These are phyloP conservation scores for Thamnaconus septentrionalis DNA, from an alignment of 2,113 vertebrate species.

Conservation along the genomic window DNA sequence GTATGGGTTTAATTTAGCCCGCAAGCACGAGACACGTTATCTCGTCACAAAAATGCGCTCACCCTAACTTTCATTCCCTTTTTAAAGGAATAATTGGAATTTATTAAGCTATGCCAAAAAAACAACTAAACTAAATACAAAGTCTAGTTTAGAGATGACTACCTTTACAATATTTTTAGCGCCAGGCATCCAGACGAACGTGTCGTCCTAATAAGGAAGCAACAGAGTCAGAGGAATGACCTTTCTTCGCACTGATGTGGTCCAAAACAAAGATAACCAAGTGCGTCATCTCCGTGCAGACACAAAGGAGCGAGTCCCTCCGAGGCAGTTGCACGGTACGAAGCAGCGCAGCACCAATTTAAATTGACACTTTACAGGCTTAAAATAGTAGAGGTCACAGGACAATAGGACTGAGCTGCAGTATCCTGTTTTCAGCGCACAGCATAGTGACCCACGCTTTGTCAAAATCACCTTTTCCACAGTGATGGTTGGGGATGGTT, in stretches of 20 bases:
- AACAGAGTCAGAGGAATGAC: conserved; percentile 28
- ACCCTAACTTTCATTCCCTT: background rate
- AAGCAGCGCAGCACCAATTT: conserved; percentile 39
- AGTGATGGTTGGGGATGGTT: too few relatives aligned
- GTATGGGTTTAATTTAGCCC: conserved; percentile 24
- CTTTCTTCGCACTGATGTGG: conserved; percentile 46
- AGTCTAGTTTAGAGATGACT: background rate
- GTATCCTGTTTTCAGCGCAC: conserved; percentile 62
- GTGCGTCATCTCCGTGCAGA: conserved; percentile 44
- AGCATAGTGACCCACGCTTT: conserved; percentile 24
- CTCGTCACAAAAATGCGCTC: background rate
- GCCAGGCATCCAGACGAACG: conserved; percentile 16
- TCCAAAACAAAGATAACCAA: conserved; percentile 54
- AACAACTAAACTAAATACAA: background rate
- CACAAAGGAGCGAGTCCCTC: conserved; percentile 51
- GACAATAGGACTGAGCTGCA: conserved; percentile 55
- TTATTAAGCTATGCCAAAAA: background rate
- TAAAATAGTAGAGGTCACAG: conserved; percentile 50
- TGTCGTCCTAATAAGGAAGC: conserved; percentile 29
- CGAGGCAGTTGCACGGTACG: conserved; percentile 29
- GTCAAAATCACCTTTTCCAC: conserved; percentile 34
- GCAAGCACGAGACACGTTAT: background rate
- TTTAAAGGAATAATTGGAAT: background rate
- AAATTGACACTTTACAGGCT: conserved; percentile 39
- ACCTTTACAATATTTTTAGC: background rate